phyloP scores from a whole-genome alignment of 2,113 vertebrate species.

The Mastomys natalensis region DNA sequence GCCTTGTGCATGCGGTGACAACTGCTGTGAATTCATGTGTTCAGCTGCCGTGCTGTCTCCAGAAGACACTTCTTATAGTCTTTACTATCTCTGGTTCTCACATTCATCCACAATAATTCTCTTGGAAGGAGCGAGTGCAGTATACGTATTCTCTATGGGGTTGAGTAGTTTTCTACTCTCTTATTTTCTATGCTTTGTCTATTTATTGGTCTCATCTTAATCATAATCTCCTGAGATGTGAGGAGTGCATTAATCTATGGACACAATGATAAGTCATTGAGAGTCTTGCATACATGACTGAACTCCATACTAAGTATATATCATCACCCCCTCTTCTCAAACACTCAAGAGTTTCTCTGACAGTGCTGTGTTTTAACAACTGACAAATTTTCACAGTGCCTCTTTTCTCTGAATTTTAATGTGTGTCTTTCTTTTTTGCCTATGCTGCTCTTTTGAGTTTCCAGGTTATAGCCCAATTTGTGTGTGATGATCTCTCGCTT shows the following conservation, averaged over 20 bases:
- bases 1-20: background rate
- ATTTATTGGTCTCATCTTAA: too few species aligned
- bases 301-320: background rate
- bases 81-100: background rate
- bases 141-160: background rate
- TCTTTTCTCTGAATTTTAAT: background rate
- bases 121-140: background rate
- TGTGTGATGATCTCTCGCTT: constrained; percentile 46
- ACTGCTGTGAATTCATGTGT: background rate
- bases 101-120: background rate
- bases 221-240: background rate
- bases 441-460: background rate
- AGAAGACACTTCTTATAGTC: background rate
- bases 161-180: background rate
- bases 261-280: too few species aligned
- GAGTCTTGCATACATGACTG: background rate
- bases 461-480: background rate
- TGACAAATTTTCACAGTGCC: background rate
- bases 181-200: background rate
- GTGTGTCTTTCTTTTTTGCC: constrained; percentile 7
- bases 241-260: background rate
- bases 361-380: background rate
- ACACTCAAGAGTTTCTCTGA: background rate
- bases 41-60: too few species aligned
- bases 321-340: background rate